phyloP scores from a whole-genome alignment of 37 sponge, comb jelly and placozoan genomes.

The Crambe crambe region DNA sequence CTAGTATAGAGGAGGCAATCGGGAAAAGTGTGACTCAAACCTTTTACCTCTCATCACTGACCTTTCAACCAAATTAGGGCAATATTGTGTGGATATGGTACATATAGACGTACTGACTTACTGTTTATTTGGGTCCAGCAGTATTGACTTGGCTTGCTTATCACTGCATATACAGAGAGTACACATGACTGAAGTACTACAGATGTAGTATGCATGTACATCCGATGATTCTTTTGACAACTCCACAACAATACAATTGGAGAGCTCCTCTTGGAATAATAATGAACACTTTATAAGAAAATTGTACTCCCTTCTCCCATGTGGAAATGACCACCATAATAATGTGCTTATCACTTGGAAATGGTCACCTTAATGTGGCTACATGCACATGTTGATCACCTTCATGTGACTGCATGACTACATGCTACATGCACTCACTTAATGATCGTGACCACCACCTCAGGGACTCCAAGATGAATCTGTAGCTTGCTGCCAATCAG shows the following conservation, averaged over 20 bases:
- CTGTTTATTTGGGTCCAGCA: slow-evolving; percentile 56
- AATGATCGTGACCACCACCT: slow-evolving; percentile 81
- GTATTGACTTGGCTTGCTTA: slow-evolving; percentile 77
- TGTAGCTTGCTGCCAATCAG: slow-evolving; percentile 89
- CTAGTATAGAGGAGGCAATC: background rate
- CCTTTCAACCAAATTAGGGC: background rate
- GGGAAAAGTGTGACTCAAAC: slow-evolving; percentile 42
- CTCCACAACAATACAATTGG: no score
- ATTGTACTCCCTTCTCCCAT: no score
- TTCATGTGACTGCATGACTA: no score
- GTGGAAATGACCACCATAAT: no score
- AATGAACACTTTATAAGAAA: no score
- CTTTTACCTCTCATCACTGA: slow-evolving; percentile 89
- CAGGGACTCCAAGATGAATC: slow-evolving; percentile 85
- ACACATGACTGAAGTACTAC: background rate
- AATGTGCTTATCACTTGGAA: no score
- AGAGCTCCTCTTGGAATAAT: no score
- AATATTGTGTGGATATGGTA: background rate
- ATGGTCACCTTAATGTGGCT: no score
- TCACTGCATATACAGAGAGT: slow-evolving; percentile 54
- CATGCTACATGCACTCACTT: no score
- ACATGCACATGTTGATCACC: no score
- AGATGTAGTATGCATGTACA: background rate
- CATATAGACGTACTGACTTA: slow-evolving; percentile 45
- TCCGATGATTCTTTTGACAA: no score